Evolutionary conservation across 92 coral and sea anemone species (phyloP).

Genomic region (Porites divaricata): DNA sequence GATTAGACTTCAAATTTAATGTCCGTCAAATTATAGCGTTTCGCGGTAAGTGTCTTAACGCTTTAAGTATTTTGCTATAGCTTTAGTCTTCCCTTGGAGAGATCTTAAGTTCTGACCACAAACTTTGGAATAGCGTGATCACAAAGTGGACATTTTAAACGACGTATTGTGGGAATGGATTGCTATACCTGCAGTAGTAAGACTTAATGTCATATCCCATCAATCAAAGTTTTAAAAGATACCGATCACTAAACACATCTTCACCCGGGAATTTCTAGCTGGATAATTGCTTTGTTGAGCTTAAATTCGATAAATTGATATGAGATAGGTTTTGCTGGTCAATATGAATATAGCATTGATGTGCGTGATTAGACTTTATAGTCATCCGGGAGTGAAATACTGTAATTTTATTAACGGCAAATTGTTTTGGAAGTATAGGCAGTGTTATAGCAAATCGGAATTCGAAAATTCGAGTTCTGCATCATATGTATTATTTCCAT

Average conservation of each 20-base stretch:
- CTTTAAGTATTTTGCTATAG: background rate
- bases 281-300: background rate
- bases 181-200: background rate
- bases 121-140: slow-evolving; percentile 6
- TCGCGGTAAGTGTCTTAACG: slow-evolving; percentile 20
- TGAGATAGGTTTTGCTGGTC: background rate
- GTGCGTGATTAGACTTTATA: too few species aligned
- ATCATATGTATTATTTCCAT: background rate
- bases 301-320: background rate
- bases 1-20: slow-evolving; percentile 28
- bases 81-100: too few species aligned
- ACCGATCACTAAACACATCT: background rate
- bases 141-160: slow-evolving; percentile 7
- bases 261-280: background rate
- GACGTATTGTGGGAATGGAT: background rate
- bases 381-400: background rate
- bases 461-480: background rate
- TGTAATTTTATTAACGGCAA: background rate
- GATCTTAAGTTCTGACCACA: background rate
- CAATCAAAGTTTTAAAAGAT: background rate
- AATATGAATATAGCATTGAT: too few species aligned
- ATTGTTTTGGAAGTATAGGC: background rate
- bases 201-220: background rate
- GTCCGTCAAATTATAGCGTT: background rate
- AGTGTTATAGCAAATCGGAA: background rate